These are phyloP conservation scores for Decapterus maruadsi DNA, from an alignment of 2,797 vertebrate genomes.

Conservation along the genomic window DNA sequence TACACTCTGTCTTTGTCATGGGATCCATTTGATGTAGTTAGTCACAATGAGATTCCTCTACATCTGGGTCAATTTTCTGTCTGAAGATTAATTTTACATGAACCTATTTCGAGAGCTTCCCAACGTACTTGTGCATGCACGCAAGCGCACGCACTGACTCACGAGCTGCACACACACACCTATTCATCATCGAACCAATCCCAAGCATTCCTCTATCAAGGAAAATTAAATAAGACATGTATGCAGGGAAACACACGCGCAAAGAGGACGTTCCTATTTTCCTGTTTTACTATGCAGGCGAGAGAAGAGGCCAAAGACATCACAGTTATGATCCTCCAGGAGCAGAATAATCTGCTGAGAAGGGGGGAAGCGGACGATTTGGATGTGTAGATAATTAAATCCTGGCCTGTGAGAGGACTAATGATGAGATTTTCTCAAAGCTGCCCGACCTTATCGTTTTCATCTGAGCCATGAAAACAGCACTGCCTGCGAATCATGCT, in stretches of 20 bases:
- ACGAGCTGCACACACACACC: conserved; percentile 38
- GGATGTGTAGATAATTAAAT: conserved; percentile 82
- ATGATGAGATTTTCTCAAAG: conserved; percentile 82
- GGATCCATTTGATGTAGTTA: conserved; percentile 68
- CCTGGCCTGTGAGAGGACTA: conserved; percentile 81
- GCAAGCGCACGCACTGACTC: conserved; percentile 13
- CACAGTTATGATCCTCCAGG: conserved; percentile 75
- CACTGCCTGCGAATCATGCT: conserved; percentile 66
- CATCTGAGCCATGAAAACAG: conserved; percentile 75
- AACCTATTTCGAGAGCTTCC: conserved; percentile 65
- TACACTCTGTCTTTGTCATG: conserved; percentile 55
- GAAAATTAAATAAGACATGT: conserved; percentile 39
- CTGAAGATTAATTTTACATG: conserved; percentile 77
- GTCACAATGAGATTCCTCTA: conserved; percentile 66
- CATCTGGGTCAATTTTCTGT: conserved; percentile 80
- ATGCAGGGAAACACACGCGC: background rate
- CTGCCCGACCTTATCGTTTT: conserved; percentile 75
- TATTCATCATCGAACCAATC: conserved; percentile 47
- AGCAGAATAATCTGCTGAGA: conserved; percentile 79
- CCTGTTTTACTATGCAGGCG: conserved; percentile 57
- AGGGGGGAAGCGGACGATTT: conserved; percentile 71
- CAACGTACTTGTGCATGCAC: conserved; percentile 17
- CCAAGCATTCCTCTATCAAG: conserved; percentile 22
- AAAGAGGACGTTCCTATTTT: conserved; percentile 53
- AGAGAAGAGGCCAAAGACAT: conserved; percentile 59